Evolutionary conservation across 2,113 vertebrate genomes (phyloP).

Genomic region (Budorcas taxicolor): DNA sequence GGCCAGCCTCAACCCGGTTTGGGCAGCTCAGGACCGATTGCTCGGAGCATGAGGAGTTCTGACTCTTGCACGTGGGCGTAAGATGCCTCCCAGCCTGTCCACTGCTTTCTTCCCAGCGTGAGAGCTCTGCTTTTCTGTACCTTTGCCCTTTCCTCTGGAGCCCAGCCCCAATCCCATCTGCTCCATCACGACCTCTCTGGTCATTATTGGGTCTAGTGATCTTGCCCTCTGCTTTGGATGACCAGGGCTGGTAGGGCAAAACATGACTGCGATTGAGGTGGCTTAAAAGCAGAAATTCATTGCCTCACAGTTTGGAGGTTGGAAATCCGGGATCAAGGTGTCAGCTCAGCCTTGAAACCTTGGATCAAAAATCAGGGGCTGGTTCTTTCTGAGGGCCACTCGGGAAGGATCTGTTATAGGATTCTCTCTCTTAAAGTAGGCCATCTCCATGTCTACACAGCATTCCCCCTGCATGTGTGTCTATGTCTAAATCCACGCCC

Average conservation of each 20-base stretch:
- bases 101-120: fast-evolving
- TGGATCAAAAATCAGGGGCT: not conserved
- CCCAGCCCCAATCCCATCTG: not conserved
- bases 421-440: not conserved
- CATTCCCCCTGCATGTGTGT: not conserved
- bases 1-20: conserved; percentile 25
- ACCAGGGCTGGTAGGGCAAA: too few relatives aligned
- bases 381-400: not conserved
- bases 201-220: not conserved
- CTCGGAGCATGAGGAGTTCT: not conserved
- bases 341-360: not conserved
- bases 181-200: not conserved
- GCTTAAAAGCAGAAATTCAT: not conserved
- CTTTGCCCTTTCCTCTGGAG: not conserved
- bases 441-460: not conserved
- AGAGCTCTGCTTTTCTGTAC: fast-evolving
- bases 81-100: too few relatives aligned
- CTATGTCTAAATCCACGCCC: not conserved
- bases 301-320: not conserved
- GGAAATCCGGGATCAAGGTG: fast-evolving
- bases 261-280: fast-evolving
- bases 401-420: not conserved
- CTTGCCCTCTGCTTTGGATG: not conserved
- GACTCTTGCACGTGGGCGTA: not conserved
- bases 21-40: conserved; percentile 46